These are phyloP conservation scores for Drosophila leontia DNA, from an alignment of 1,140 invertebrate genomes.

Conservation along the genomic window DNA sequence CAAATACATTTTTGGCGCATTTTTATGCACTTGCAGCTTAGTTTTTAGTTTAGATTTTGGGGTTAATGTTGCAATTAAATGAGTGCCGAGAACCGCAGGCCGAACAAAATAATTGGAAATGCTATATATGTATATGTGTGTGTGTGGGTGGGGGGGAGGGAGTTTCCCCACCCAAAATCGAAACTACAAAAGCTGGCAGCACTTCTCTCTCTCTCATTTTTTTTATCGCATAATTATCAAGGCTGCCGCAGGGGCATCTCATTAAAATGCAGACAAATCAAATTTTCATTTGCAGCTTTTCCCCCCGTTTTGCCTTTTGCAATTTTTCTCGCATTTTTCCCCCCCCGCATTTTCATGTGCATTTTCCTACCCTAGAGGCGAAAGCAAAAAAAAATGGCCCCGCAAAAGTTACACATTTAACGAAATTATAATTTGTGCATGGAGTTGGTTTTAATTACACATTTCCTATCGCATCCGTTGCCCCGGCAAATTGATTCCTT, in stretches of 20 bases:
- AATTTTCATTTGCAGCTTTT: constrained; percentile 58
- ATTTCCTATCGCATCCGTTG: constrained; percentile 47
- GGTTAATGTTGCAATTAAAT: constrained; percentile 66
- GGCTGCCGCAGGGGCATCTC: constrained; percentile 56
- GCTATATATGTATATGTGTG: background rate
- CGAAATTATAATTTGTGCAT: constrained; percentile 52
- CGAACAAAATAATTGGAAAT: constrained; percentile 27
- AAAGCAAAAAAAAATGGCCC: background rate
- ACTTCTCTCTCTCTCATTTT: background rate
- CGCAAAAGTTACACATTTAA: constrained; percentile 47
- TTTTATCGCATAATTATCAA: constrained; percentile 66
- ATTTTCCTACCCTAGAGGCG: background rate
- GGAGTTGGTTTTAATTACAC: constrained; percentile 68
- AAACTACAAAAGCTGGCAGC: constrained; percentile 21
- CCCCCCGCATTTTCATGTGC: constrained; percentile 1
- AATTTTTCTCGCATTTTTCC: constrained; percentile 20
- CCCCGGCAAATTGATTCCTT: constrained; percentile 62
- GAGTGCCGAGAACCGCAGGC: constrained; percentile 21
- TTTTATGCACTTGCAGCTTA: constrained; percentile 45
- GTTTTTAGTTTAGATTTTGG: constrained; percentile 28
- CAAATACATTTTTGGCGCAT: constrained; percentile 24
- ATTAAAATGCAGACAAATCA: constrained; percentile 78
- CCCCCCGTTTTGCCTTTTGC: constrained; percentile 3
- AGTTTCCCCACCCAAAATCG: constrained; percentile 17
- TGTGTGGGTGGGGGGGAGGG: too few species aligned